phyloP scores from a whole-genome alignment of 2,888 invertebrate genomes.

The Tetheella fluctuosa region DNA sequence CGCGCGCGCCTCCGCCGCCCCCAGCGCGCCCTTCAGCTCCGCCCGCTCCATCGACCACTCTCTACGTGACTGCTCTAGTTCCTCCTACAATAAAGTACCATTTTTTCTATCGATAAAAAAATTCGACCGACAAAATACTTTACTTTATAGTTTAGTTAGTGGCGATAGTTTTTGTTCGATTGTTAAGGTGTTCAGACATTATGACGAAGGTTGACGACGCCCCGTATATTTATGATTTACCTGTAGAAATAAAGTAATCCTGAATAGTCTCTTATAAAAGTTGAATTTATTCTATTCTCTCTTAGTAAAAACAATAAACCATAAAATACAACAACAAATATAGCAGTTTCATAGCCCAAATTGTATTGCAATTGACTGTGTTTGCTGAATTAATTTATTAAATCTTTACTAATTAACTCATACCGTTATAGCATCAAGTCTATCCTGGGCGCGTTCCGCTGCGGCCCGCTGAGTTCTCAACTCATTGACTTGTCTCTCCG shows the following conservation, averaged over 20 bases:
- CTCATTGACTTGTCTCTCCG: constrained; percentile 59
- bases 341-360: no score
- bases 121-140: neutral
- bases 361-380: no score
- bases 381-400: no score
- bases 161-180: neutral
- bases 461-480: constrained; percentile 61
- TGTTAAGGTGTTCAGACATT: neutral
- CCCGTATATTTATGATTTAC: no score
- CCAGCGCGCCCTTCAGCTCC: constrained; percentile 87
- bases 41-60: constrained; percentile 89
- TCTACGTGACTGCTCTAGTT: constrained; percentile 89
- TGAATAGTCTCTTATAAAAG: no score
- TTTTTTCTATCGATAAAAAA: neutral
- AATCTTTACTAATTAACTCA: constrained; percentile 24
- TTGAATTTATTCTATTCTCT: no score
- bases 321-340: no score
- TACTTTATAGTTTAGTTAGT: neutral
- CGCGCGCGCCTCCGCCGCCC: constrained; percentile 90
- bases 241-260: no score
- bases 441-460: constrained; percentile 72
- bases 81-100: constrained; percentile 85
- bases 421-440: constrained; percentile 71
- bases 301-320: no score
- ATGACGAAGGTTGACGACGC: no score